Conservation (phyloP, 2,113 vertebrate genomes). For the Phylloscopus trochilus region DNA sequence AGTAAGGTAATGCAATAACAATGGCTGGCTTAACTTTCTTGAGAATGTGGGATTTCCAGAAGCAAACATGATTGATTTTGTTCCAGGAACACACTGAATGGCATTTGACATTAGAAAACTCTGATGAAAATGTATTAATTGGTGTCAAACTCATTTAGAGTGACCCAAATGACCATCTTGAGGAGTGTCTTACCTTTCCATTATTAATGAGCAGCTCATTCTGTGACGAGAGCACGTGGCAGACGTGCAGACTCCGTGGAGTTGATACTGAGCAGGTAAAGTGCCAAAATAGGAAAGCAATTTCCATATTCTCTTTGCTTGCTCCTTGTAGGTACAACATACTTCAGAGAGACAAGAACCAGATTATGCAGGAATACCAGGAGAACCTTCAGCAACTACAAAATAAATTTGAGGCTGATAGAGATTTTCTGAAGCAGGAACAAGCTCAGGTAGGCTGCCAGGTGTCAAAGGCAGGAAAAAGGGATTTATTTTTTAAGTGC, state of each 20-base stretch:
- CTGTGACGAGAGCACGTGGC: background rate
- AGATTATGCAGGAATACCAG: constrained; percentile 73
- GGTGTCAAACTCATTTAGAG: background rate
- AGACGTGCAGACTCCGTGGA: background rate
- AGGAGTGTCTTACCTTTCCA: background rate
- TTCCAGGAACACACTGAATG: background rate
- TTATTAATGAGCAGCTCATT: background rate
- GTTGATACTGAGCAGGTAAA: background rate
- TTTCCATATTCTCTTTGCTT: constrained; percentile 16
- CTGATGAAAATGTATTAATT: background rate
- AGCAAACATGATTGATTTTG: background rate
- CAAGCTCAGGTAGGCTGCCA: constrained; percentile 81
- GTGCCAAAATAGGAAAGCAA: background rate
- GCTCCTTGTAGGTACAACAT: constrained; percentile 67
- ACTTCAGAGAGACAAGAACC: constrained; percentile 82
- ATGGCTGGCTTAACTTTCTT: background rate
- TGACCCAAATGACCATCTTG: background rate
- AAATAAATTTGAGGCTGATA: constrained; percentile 77
- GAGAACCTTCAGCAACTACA: constrained; percentile 76
- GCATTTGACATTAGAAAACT: background rate
- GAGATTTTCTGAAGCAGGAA: constrained; percentile 83
- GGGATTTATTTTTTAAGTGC: background rate
- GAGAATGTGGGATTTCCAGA: background rate
- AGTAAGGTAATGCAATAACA: constrained; percentile 72
- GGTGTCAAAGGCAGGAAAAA: background rate